Base-by-base conservation (phyloP, 2,797 vertebrate genomes). In the Hydrophis major region DNA sequence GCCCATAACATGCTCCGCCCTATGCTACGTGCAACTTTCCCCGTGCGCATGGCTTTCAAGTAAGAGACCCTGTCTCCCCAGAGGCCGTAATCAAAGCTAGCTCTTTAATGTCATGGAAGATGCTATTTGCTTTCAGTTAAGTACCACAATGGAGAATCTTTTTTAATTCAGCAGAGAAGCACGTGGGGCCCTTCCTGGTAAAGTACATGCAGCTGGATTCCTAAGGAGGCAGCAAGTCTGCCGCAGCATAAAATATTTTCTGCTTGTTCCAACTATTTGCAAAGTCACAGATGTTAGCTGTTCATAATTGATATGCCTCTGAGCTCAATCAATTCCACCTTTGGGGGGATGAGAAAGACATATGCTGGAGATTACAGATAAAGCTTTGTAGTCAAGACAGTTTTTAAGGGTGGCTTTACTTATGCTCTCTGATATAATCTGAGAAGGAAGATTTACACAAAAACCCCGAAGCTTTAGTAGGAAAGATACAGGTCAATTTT, bases 21-120 rank as follows among this genome's bases (percentile, higher is more conserved):
- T 18, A 18, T 13, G 16, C 87, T 91, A 93, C 93, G 90, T 93
- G 93, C 93, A 18, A 53, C 22, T 89, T 91, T 53, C 59, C 93
- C 89, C 27, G 59, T 50, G 87, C 37, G 16, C 61, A 69, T 18
- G 18, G 83, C 83, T 90, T 28, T 90, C 27, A 78, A 3, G 88
- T 47, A 57, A 86, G 69, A 50, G 25, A 3, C 10, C 37, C 27
- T 2, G 1, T 20, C 37, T 56, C 59, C n/a, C 37, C 55, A 10
- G 11, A 1, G n/a, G 50, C 37, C 42, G 47, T 12, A 57, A 14
- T 63, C 47, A 42, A 27, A 56, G 59, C 63, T n/a, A 47, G n/a
- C n/a, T 90, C 32, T 57, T 28, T 27, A 28, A 59, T 50, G 32
- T 86, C 90, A n/a, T 32, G 53, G 86, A 66, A 89, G 83, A 56